Evolutionary conservation across 2,113 vertebrate genomes (phyloP).

Genomic region (Neodon shergylaensis): DNA sequence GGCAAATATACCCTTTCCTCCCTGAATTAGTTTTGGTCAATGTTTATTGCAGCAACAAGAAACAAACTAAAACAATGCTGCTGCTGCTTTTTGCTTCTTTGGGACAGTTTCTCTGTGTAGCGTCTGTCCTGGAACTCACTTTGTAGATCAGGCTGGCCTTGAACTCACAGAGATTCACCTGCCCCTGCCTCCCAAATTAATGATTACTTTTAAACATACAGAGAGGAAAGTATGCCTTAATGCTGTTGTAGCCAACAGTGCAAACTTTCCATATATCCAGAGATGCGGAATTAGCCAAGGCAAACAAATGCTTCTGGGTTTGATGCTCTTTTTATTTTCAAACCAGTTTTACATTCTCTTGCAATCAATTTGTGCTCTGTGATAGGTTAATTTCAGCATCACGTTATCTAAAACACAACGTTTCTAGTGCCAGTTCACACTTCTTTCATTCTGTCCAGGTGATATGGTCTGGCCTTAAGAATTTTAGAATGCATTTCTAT

Average conservation of each 20-base stretch:
- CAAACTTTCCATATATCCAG: neutral
- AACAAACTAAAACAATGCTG: neutral
- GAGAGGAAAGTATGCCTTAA: neutral
- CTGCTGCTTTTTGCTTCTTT: neutral
- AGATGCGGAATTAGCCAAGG: constrained; percentile 9
- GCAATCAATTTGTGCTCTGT: neutral
- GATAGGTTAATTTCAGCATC: neutral
- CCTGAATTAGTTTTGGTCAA: neutral
- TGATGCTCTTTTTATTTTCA: neutral
- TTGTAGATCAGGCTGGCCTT: neutral
- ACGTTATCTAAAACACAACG: neutral
- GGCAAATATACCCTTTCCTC: neutral
- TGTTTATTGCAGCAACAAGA: neutral
- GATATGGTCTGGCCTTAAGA: neutral
- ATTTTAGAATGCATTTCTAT: neutral
- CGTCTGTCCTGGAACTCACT: neutral
- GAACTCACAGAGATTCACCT: neutral
- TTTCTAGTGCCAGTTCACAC: neutral
- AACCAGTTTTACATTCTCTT: neutral
- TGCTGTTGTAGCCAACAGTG: neutral
- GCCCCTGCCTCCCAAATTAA: neutral
- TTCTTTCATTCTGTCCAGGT: neutral
- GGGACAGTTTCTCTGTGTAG: neutral
- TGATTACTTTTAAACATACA: constrained; percentile 14
- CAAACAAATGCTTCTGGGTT: neutral